Evolutionary conservation across 92 coral and sea anemone genomes (phyloP), one percentile per base, ranked within the genome.

Genomic region (Bergia puertoricense): DNA sequence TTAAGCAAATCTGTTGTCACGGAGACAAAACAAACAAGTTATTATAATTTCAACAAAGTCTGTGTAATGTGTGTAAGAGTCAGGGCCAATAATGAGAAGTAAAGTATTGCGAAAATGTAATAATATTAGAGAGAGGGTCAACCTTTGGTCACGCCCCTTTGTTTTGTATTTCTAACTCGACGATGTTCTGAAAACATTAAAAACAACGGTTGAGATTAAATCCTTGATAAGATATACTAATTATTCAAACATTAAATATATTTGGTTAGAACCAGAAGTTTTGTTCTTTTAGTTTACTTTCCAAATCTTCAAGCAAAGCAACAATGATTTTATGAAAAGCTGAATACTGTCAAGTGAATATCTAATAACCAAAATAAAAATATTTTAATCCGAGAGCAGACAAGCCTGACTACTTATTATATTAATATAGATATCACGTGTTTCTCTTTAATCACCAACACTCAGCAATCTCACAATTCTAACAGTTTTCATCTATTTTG

Each of bases 1-100:
- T 13, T 54, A 51, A 79, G 68, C 51, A 15, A 30, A 20, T 69
- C 87, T 84, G 87, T 84, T 84, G 87, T 72, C 87, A 84, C 42
- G 79, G 79, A 40, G 48, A 84, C 79, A 44, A n/a, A 39, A 84
- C 16, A 44, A 76, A 38, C n/a, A 38, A 23, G 46, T 46, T 42
- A 45, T 36, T 71, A 56, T 84, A 9, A 73, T 65, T 84, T 46
- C 80, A 76, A 42, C 22, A 76, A 37, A 20, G 36, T 76, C 16
- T 76, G 80, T 40, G 80, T 4, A 39, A 13, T 75, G 41, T 67
- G 50, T 65, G 11, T 42, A 50, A 67, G 57, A 41, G 18, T n/a
- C 8, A 45, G 51, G 38, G 22, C 44, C 41, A 10, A 59, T 30
- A 30, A 30, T 30, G 16, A 84, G 45, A 46, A 51, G 36, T 37